phyloP scores from a whole-genome alignment of 2,797 vertebrate species.

The Chelidonichthys spinosus region DNA sequence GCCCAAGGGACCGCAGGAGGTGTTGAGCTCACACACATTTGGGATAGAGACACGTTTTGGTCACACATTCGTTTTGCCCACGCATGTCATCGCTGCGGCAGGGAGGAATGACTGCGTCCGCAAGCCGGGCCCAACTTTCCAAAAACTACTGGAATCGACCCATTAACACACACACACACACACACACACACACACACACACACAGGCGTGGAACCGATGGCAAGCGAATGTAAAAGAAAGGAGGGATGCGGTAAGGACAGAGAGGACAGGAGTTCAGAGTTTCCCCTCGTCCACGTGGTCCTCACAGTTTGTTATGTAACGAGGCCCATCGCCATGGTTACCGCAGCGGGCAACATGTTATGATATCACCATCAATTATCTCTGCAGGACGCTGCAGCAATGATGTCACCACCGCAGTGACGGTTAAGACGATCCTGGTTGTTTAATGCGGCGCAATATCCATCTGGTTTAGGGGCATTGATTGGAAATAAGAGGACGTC shows the following conservation, averaged over 20 bases:
- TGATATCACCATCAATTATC: conserved; percentile 46
- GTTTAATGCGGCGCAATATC: neutral
- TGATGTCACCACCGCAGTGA: conserved; percentile 26
- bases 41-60: conserved; percentile 55
- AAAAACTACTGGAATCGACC: too few relatives aligned
- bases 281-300: conserved; percentile 42
- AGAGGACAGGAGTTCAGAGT: conserved; percentile 52
- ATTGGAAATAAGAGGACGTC: too few relatives aligned
- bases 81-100: too few relatives aligned
- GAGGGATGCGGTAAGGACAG: conserved; percentile 23
- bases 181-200: conserved; percentile 10
- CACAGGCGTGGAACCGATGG: conserved; percentile 36
- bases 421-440: neutral
- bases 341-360: conserved; percentile 47
- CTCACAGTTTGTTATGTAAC: conserved; percentile 60
- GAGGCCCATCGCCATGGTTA: conserved; percentile 40
- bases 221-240: conserved; percentile 13
- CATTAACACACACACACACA: neutral
- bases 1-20: conserved; percentile 45
- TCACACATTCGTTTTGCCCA: neutral
- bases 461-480: neutral
- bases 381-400: conserved; percentile 4
- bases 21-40: conserved; percentile 38
- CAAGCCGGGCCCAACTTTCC: too few relatives aligned
- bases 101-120: too few relatives aligned